These are phyloP conservation scores for Epistrophe eligans DNA, from an alignment of 2,888 invertebrate genomes.

Conservation along the genomic window DNA sequence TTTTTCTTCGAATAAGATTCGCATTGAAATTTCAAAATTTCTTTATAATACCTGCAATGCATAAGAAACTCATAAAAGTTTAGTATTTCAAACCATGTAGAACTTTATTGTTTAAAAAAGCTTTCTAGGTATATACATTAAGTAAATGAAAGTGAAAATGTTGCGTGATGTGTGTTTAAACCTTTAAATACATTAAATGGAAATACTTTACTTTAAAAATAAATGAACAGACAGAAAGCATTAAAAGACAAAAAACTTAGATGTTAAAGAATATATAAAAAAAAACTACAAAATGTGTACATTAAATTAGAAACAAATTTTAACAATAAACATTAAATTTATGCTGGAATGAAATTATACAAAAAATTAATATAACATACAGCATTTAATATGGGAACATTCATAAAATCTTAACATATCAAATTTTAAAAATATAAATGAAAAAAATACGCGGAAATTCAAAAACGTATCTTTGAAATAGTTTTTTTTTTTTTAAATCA, in stretches of 20 bases:
- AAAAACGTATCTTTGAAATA: conserved; percentile 61
- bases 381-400: conserved; percentile 74
- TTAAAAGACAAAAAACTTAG: conserved; percentile 76
- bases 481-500: conserved; percentile 53
- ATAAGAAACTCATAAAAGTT: conserved; percentile 35
- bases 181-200: conserved; percentile 33
- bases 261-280: conserved; percentile 14
- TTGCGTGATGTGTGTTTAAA: conserved; percentile 43
- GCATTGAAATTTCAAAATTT: background rate
- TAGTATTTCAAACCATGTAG: conserved; percentile 26
- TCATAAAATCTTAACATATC: conserved; percentile 75
- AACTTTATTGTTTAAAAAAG: conserved; percentile 39
- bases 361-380: conserved; percentile 47
- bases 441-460: conserved; percentile 72
- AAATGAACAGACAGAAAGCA: conserved; percentile 61
- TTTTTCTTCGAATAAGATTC: background rate
- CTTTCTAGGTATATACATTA: conserved; percentile 13
- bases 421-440: conserved; percentile 68
- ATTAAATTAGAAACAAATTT: conserved; percentile 50
- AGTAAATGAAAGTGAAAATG: conserved; percentile 20
- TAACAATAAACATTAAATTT: conserved; percentile 44
- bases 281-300: conserved; percentile 44
- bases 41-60: conserved; percentile 34
- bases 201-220: conserved; percentile 36
- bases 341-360: conserved; percentile 50